Conservation (phyloP, 2,888 invertebrate genomes). For the Plagodis pulveraria region DNA sequence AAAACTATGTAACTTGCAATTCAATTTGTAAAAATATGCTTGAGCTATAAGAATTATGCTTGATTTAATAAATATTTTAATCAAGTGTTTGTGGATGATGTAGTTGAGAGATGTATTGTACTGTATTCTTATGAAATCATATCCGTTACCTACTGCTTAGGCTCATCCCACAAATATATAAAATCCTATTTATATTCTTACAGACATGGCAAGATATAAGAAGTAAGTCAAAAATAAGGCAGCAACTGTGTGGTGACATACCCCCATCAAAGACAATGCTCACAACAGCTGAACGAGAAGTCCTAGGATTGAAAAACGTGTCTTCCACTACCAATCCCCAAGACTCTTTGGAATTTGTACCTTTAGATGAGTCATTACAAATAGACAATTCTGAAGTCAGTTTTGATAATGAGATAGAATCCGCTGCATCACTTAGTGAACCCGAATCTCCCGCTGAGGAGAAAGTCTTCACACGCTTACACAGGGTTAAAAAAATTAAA, state of each 20-base stretch:
- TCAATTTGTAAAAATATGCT: no score
- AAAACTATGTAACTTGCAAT: no score
- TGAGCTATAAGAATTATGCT: no score
- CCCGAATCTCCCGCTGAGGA: constrained; percentile 59
- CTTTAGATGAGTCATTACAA: constrained; percentile 39
- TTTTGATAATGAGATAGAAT: constrained; percentile 51
- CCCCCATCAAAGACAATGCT: constrained; percentile 54
- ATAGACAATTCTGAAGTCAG: constrained; percentile 45
- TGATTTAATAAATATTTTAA: no score
- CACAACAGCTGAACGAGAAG: constrained; percentile 62
- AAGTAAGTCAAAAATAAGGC: constrained; percentile 62
- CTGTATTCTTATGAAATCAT: no score
- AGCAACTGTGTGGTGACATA: constrained; percentile 55
- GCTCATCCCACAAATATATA: no score
- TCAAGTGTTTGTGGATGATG: no score
- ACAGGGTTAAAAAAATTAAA: constrained; percentile 40
- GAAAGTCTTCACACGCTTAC: constrained; percentile 54
- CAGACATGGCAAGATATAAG: constrained; percentile 79
- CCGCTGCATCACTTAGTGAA: constrained; percentile 57
- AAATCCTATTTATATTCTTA: constrained; percentile 20
- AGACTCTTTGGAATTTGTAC: constrained; percentile 58
- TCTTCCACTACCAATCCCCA: constrained; percentile 53
- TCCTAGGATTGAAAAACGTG: constrained; percentile 60
- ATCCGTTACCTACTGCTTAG: no score
- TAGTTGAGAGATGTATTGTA: no score